Evolutionary conservation across 1,140 invertebrate genomes (phyloP).

Genomic region (Frieseomelitta varia): DNA sequence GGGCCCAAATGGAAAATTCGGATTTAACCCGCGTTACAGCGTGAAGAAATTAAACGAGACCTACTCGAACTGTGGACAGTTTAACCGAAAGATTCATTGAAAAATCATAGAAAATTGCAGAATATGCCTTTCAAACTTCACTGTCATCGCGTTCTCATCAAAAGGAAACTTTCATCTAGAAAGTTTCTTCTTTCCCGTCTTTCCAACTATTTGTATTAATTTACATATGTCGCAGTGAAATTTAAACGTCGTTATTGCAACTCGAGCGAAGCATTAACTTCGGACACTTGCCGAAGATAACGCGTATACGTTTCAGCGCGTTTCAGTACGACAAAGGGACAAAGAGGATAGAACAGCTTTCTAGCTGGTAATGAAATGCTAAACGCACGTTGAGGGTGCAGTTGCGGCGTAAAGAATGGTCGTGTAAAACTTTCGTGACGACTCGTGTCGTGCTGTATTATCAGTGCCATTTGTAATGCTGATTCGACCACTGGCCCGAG

Average conservation of each 20-base stretch:
- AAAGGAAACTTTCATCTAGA: background rate
- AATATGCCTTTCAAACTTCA: background rate
- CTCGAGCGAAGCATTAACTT: background rate
- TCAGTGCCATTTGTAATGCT: constrained; percentile 59
- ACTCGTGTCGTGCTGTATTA: constrained; percentile 50
- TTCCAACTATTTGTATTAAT: background rate
- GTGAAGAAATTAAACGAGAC: background rate
- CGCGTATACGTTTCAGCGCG: background rate
- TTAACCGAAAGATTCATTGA: background rate
- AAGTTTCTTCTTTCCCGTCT: background rate
- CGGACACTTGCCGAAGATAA: background rate
- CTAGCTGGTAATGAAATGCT: constrained; percentile 56
- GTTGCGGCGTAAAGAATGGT: constrained; percentile 52
- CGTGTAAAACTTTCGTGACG: constrained; percentile 59
- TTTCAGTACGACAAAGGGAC: background rate
- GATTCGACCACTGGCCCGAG: constrained; percentile 46
- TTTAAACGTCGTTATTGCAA: background rate
- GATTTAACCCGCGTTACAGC: background rate
- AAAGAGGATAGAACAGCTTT: constrained; percentile 21
- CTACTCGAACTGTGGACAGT: background rate
- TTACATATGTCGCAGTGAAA: background rate
- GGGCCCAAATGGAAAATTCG: constrained; percentile 8
- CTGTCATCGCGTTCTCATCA: background rate
- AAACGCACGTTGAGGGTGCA: constrained; percentile 50
- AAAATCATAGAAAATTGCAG: background rate